Evolutionary conservation across 1,140 invertebrate species (phyloP), one percentile per base, ranked within the genome.

Genomic region (Drosophila busckii): DNA sequence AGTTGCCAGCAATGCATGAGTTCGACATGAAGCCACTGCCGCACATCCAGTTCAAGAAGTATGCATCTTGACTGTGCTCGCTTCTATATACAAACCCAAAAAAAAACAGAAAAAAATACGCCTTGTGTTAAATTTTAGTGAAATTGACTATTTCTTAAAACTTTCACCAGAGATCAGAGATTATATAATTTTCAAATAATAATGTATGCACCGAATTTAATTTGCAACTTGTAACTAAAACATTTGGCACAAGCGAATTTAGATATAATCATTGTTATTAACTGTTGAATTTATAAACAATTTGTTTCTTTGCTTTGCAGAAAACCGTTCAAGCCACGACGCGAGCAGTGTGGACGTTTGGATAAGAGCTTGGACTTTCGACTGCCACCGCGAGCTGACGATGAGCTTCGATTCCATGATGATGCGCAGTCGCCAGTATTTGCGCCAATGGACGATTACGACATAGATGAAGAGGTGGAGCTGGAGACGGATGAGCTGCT

Each of bases 1-100:
- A 65, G 38, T 16, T 58, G 34, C 44, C 60, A 13, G 25, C 55
- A 22, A 55, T 28, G 6, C 41, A 50, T 13, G 49, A 35, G 25
- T 53, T 67, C 25, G 45, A 34, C 25, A 53, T 54, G 8, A 64
- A 61, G n/a, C 48, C 25, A 12, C 20, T 50, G 38, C 64, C 58
- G 28, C 54, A 75, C 60, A 70, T 58, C 40, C 67, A 69, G 53
- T 70, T 82, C 38, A 84, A 84, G 52, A 84, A 85, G 80, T 84
- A 82, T 75, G 80, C 62, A 76, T 71, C 53, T 46, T 62, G 73
- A 52, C 48, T 54, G 59, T 67, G 67, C 49, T 78, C 55, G 41
- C 54, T 62, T n/a, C n/a, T n/a, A n/a, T n/a, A n/a, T n/a, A n/a
- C n/a, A n/a, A n/a, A n/a, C n/a, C n/a, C n/a, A n/a, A n/a, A n/a